phyloP scores from a whole-genome alignment of 2,113 vertebrate genomes.

The Perca flavescens region DNA sequence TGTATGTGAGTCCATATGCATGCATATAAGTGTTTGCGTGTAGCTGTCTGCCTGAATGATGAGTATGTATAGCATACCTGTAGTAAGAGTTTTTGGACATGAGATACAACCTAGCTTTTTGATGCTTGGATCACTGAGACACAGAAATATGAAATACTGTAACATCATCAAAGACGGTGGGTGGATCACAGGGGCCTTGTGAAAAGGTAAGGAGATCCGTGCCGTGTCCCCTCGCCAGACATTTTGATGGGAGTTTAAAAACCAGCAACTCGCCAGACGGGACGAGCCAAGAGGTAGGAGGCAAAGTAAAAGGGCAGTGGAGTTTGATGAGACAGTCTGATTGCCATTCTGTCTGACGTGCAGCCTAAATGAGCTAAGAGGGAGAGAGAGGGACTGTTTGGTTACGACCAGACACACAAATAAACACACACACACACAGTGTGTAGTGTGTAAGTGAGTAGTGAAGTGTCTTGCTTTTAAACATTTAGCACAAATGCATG shows the following conservation, averaged over 20 bases:
- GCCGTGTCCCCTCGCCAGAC: constrained; percentile 44
- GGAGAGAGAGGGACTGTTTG: constrained; percentile 29
- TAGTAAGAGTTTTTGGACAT: constrained; percentile 6
- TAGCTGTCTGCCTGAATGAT: constrained; percentile 56
- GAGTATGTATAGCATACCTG: constrained; percentile 50
- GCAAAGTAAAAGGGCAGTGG: constrained; percentile 55
- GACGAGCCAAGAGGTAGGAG: constrained; percentile 54
- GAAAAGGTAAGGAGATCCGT: constrained; percentile 54
- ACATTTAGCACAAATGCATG: constrained; percentile 20
- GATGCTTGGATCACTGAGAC: background rate
- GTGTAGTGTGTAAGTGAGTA: too few species aligned
- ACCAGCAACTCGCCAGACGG: constrained; percentile 52
- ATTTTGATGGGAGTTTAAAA: constrained; percentile 57
- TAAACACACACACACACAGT: constrained; percentile 17
- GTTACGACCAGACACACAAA: background rate
- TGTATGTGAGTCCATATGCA: constrained; percentile 25
- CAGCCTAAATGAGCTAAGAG: constrained; percentile 49
- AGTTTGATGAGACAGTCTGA: constrained; percentile 62
- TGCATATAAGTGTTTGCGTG: constrained; percentile 51
- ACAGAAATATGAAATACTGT: constrained; percentile 17
- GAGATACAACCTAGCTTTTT: constrained; percentile 5
- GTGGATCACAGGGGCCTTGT: constrained; percentile 30
- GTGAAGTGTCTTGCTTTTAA: constrained; percentile 21
- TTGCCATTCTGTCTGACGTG: constrained; percentile 64
- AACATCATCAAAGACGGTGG: constrained; percentile 23